Conservation (phyloP, 2,113 vertebrate genomes). For the Oreochromis niloticus region DNA sequence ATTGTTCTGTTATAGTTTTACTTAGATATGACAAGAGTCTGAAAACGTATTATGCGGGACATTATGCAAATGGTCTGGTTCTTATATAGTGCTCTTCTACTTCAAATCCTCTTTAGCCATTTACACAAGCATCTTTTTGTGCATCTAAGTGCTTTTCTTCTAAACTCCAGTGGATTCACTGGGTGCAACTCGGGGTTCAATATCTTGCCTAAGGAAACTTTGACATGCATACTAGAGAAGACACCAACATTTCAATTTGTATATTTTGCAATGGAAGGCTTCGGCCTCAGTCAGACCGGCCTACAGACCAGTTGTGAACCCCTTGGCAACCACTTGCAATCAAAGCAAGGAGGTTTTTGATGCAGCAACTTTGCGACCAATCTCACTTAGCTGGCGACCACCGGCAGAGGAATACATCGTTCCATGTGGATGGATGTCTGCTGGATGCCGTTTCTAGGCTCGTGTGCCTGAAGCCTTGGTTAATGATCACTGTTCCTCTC, state of each 20-base stretch:
- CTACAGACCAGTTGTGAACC: not conserved
- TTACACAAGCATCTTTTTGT: not conserved
- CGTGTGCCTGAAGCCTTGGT: not conserved
- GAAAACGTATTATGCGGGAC: fast-evolving
- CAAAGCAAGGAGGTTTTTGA: not conserved
- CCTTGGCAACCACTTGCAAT: not conserved
- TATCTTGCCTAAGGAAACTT: not conserved
- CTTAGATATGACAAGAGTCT: not conserved
- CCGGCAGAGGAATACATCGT: not conserved
- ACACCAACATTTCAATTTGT: not conserved
- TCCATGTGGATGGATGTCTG: not conserved
- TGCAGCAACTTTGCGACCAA: not conserved
- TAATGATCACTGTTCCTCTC: not conserved
- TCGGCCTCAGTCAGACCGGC: not conserved
- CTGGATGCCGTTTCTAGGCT: fast-evolving
- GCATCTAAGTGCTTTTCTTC: not conserved
- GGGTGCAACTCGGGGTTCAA: not conserved
- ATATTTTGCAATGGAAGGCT: not conserved
- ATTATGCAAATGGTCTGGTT: not conserved
- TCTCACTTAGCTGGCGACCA: not conserved
- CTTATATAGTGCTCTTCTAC: not conserved
- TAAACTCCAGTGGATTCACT: not conserved
- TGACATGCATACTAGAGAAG: not conserved
- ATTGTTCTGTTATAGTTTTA: not conserved
- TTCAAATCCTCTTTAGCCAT: not conserved